Conservation (phyloP, 2,113 vertebrate species). For the Pampusana beccarii region DNA sequence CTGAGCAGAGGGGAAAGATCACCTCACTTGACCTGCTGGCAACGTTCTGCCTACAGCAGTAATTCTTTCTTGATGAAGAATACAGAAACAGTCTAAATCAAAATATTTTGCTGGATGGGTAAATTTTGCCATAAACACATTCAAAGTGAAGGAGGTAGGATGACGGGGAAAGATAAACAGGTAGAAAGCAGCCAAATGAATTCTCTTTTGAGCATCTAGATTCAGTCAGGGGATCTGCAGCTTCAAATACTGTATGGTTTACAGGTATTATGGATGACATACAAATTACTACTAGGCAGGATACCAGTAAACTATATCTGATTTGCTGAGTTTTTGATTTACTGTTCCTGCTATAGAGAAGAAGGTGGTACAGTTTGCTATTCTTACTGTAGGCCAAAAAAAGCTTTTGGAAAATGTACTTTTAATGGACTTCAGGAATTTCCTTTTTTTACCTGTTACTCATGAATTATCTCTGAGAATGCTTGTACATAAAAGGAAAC, state of each 20-base stretch:
- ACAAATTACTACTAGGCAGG: background rate
- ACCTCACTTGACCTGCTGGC: background rate
- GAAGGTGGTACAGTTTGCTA: background rate
- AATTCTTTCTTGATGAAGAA: background rate
- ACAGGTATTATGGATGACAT: background rate
- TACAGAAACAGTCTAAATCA: background rate
- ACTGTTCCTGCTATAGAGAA: background rate
- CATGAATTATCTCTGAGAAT: background rate
- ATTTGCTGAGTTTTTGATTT: background rate
- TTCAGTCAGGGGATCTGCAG: background rate
- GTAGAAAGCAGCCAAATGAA: background rate
- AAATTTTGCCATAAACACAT: background rate
- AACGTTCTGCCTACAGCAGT: background rate
- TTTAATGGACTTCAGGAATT: background rate
- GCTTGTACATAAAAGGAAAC: background rate
- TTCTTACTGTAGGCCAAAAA: background rate
- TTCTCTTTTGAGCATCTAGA: background rate
- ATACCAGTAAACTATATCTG: background rate
- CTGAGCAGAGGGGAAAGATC: background rate
- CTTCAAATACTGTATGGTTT: background rate
- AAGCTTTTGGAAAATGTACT: background rate
- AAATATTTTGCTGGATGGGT: background rate
- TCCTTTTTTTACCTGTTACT: background rate
- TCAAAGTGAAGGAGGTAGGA: background rate
- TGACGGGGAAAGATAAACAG: background rate